These are phyloP conservation scores for Agrilus biguttatus DNA, from an alignment of 2,888 invertebrate genomes.

Conservation along the genomic window DNA sequence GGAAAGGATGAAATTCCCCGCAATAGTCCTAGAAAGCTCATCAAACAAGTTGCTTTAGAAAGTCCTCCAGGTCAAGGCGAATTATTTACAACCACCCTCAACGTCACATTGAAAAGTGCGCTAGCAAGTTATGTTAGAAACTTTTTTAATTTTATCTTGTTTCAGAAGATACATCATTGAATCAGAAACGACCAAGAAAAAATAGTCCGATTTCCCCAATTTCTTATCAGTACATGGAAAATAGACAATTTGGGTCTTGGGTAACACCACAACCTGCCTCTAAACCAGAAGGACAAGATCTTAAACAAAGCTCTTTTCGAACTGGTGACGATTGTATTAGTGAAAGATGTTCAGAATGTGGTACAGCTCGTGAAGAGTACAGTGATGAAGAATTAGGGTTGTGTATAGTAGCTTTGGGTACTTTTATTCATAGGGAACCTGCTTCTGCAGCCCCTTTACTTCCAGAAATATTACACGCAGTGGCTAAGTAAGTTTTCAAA, in stretches of 20 bases:
- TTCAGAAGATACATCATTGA: slow-evolving; percentile 24
- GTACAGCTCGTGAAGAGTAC: slow-evolving; percentile 76
- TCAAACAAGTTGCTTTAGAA: slow-evolving; percentile 58
- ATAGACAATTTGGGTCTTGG: slow-evolving; percentile 41
- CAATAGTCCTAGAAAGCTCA: slow-evolving; percentile 49
- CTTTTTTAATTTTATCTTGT: background rate
- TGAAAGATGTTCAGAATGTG: slow-evolving; percentile 79
- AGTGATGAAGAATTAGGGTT: slow-evolving; percentile 94
- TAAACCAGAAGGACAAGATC: slow-evolving; percentile 23
- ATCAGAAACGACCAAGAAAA: slow-evolving; percentile 38
- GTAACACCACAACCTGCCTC: slow-evolving; percentile 29
- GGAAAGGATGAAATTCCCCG: slow-evolving; percentile 23
- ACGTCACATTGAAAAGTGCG: too few relatives aligned
- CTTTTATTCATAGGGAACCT: slow-evolving; percentile 93
- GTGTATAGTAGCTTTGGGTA: slow-evolving; percentile 83
- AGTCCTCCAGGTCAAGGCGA: slow-evolving; percentile 40
- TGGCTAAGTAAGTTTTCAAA: slow-evolving; percentile 54
- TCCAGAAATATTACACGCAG: slow-evolving; percentile 78
- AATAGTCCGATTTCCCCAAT: slow-evolving; percentile 38
- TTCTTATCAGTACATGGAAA: slow-evolving; percentile 37
- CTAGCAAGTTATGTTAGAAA: too few relatives aligned
- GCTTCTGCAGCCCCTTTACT: slow-evolving; percentile 85
- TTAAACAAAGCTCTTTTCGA: slow-evolving; percentile 47
- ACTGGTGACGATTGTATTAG: slow-evolving; percentile 59
- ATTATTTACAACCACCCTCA: slow-evolving; percentile 2